phyloP scores from a whole-genome alignment of 92 coral and sea anemone species.

The Palythoa grandis region DNA sequence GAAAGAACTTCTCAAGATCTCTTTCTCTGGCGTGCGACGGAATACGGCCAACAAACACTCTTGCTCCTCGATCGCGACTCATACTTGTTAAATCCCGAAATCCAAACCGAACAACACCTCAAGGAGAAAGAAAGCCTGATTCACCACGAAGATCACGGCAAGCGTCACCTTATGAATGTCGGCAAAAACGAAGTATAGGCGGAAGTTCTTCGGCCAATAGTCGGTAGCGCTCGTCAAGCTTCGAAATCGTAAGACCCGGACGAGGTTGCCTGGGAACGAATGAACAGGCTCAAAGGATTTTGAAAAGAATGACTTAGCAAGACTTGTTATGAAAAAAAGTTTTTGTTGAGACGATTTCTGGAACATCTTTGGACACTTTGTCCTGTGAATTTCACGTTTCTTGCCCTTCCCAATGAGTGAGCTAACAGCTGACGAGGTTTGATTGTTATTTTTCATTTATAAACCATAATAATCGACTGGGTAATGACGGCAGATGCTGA shows the following conservation, averaged over 20 bases:
- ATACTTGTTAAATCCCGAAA: conserved; percentile 41
- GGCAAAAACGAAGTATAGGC: background rate
- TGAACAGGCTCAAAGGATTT: background rate
- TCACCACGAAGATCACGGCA: background rate
- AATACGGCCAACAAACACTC: conserved; percentile 95
- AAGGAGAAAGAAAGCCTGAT: background rate
- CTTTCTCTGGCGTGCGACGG: conserved; percentile 80
- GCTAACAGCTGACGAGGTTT: conserved; percentile 77
- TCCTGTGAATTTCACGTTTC: conserved; percentile 13
- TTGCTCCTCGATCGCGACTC: conserved; percentile 93
- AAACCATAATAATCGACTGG: conserved; percentile 9
- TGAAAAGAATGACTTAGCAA: conserved; percentile 27
- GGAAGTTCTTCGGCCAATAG: background rate
- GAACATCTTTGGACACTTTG: conserved; percentile 26
- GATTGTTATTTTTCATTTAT: conserved; percentile 10
- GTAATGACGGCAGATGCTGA: conserved; percentile 22
- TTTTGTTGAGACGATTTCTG: conserved; percentile 18
- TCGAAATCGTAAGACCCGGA: background rate
- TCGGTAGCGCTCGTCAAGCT: conserved; percentile 24
- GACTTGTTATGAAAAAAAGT: conserved; percentile 27
- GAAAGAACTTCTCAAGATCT: conserved; percentile 87
- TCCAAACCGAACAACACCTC: too few species aligned
- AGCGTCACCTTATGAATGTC: background rate
- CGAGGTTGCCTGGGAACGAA: conserved; percentile 53
- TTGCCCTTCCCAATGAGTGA: conserved; percentile 62